A percentile compares a stretch with the other conserved stretches of the same genome.
phyloP scores from a whole-genome alignment of 2,797 vertebrate species.

The Adelosebastes latens region DNA sequence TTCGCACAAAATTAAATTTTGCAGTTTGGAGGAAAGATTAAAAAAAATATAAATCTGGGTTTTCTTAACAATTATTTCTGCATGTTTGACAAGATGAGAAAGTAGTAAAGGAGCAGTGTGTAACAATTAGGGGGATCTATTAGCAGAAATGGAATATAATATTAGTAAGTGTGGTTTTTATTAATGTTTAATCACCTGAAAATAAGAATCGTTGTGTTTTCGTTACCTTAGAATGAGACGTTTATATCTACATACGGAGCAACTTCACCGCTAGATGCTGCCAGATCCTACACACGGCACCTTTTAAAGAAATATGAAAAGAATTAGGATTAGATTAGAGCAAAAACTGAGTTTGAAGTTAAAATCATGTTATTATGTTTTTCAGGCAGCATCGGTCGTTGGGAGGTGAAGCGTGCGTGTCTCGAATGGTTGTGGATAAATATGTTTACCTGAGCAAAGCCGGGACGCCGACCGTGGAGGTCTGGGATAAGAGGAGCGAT shows the following conservation, averaged over 20 bases:
- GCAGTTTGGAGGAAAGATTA: background rate
- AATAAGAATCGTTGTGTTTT: too few relatives aligned
- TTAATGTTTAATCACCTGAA: too few relatives aligned
- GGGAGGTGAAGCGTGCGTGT: slow-evolving; percentile 87
- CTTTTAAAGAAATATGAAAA: background rate
- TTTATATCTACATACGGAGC: too few relatives aligned
- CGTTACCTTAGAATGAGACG: too few relatives aligned
- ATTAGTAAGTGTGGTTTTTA: too few relatives aligned
- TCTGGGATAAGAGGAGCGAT: slow-evolving; percentile 94
- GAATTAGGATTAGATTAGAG: background rate
- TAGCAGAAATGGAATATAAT: too few relatives aligned
- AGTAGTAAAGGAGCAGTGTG: background rate
- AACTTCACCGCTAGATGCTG: too few relatives aligned
- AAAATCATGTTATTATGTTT: background rate
- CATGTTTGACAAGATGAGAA: background rate
- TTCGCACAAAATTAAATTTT: background rate
- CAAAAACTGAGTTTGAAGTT: background rate
- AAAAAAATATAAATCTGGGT: background rate
- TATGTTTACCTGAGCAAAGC: slow-evolving; percentile 91
- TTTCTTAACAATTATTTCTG: background rate
- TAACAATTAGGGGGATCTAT: too few relatives aligned
- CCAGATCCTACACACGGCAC: too few relatives aligned
- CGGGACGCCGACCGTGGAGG: slow-evolving; percentile 88
- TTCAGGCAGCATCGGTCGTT: slow-evolving; percentile 82
- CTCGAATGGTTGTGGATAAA: slow-evolving; percentile 90